Percentiles rank a stretch among this genome's conserved stretches.
phyloP scores from a whole-genome alignment of 30 jellyfish, hydroid and myxozoan species.

The Cassiopea xamachana region DNA sequence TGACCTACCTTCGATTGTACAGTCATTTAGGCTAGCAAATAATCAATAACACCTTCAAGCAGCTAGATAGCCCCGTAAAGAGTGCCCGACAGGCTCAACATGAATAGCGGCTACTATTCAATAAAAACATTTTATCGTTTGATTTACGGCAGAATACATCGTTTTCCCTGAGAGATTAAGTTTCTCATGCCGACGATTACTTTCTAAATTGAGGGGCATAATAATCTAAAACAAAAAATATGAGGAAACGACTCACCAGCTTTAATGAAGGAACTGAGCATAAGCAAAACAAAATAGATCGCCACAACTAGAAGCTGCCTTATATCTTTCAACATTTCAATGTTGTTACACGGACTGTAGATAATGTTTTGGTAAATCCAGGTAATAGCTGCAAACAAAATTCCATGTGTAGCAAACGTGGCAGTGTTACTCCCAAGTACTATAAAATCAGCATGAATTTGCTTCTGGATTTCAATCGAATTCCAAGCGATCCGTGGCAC shows the following conservation, averaged over 20 bases:
- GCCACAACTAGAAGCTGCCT: background rate
- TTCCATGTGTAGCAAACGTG: conserved; percentile 2
- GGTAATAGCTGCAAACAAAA: background rate
- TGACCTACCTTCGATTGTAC: background rate
- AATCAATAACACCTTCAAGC: background rate
- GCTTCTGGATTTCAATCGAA: background rate
- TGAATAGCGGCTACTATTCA: conserved; percentile 5
- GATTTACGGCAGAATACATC: background rate
- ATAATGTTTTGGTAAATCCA: background rate
- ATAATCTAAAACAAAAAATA: background rate
- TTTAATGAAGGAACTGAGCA: background rate
- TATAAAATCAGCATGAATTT: background rate
- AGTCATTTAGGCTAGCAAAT: background rate
- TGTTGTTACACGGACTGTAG: background rate
- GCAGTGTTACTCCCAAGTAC: background rate
- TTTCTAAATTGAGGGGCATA: background rate
- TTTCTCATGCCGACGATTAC: conserved; percentile 5
- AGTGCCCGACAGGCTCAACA: background rate
- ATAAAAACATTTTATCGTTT: background rate
- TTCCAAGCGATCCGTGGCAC: background rate
- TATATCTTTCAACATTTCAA: background rate
- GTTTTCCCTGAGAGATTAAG: background rate
- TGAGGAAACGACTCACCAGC: conserved; percentile 33
- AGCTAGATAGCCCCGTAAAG: background rate
- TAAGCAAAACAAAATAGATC: conserved; percentile 1